These are phyloP conservation scores for Porites evermanni DNA, from an alignment of 92 coral and sea anemone genomes.

Conservation along the genomic window DNA sequence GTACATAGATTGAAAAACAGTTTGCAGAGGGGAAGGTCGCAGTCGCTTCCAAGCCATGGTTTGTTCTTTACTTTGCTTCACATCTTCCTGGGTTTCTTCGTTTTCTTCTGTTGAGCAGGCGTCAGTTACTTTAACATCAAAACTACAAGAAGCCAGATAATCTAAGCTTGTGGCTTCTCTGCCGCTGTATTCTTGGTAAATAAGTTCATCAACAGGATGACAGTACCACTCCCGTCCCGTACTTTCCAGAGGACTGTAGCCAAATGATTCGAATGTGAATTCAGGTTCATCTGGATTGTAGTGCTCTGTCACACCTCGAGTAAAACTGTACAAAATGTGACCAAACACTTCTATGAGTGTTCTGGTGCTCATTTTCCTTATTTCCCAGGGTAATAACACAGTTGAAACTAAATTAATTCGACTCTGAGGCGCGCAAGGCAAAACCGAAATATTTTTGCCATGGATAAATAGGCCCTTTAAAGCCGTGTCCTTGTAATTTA, in stretches of 20 bases:
- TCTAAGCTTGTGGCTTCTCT: not conserved
- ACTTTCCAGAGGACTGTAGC: no score
- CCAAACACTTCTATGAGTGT: no score
- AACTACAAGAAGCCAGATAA: not conserved
- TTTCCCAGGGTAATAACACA: no score
- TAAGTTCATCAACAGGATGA: conserved; percentile 24
- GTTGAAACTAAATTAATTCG: no score
- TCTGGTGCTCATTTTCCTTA: no score
- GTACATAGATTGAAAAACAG: conserved; percentile 14
- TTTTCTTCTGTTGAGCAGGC: not conserved
- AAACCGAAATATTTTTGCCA: no score
- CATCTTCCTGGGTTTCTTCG: not conserved
- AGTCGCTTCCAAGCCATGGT: conserved; percentile 37
- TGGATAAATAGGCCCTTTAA: no score
- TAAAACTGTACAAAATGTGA: not conserved
- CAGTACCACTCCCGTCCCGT: not conserved
- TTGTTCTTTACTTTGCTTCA: not conserved
- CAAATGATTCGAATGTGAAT: no score
- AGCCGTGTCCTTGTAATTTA: no score
- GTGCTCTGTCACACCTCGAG: no score
- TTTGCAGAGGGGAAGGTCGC: conserved; percentile 8
- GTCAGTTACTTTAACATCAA: not conserved
- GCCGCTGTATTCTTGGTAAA: conserved; percentile 25
- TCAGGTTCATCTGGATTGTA: no score
- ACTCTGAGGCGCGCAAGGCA: no score